A percentile compares a stretch with the other conserved stretches of the same genome.
Conservation (phyloP, 2,888 invertebrate genomes). For the Thumatha senex region DNA sequence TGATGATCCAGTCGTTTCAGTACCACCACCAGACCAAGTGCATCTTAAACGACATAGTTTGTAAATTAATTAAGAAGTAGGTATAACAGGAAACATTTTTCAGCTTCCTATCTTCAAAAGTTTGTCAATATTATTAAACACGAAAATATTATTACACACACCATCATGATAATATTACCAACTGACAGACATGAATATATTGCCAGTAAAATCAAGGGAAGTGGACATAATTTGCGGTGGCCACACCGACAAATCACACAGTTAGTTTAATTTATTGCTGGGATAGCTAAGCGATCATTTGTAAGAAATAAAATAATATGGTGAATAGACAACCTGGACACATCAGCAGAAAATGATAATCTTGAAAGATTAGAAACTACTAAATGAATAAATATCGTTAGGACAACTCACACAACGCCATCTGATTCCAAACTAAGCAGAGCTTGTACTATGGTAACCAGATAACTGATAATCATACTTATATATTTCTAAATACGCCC, state of each 20-base stretch:
- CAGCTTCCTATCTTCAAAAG: background rate
- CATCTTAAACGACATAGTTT: no score
- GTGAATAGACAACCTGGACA: no score
- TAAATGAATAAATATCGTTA: no score
- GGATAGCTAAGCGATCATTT: background rate
- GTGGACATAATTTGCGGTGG: background rate
- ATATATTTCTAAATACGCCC: no score
- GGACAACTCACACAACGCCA: no score
- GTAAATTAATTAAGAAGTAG: background rate
- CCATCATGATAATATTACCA: background rate
- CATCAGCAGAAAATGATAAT: no score
- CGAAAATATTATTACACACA: background rate
- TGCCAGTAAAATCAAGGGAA: conserved; percentile 3
- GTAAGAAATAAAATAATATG: background rate
- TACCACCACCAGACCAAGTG: no score
- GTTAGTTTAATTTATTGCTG: background rate
- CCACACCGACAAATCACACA: background rate
- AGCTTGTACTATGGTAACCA: no score
- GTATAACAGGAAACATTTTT: conserved; percentile 4
- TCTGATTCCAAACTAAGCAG: no score
- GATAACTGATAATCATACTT: no score
- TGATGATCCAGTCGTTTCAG: no score
- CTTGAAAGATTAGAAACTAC: no score
- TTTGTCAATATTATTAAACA: conserved; percentile 4
- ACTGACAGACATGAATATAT: conserved; percentile 1